Evolutionary conservation across 2,113 vertebrate species (phyloP).

Genomic region (Ophthalmolycus amberensis): DNA sequence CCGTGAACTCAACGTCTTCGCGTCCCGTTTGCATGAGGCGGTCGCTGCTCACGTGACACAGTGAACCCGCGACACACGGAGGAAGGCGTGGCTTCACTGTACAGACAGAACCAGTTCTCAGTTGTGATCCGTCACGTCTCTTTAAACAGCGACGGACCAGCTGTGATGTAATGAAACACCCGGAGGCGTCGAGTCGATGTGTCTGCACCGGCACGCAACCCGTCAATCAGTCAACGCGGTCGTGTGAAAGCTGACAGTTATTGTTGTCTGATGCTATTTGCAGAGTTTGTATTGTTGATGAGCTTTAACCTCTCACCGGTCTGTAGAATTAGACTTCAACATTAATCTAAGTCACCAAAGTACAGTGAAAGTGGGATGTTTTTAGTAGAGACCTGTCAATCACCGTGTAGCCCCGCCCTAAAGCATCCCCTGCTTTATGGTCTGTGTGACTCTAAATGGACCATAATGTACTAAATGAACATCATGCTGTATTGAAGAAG

Average conservation of each 20-base stretch:
- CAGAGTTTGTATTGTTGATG: neutral
- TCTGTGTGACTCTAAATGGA: too few relatives aligned
- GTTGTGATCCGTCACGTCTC: neutral
- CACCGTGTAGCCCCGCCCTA: too few relatives aligned
- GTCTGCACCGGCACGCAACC: conserved; percentile 53
- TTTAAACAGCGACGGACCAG: conserved; percentile 7
- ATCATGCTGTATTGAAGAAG: too few relatives aligned
- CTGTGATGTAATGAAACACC: neutral
- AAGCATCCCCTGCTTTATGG: too few relatives aligned
- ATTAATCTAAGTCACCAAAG: too few relatives aligned
- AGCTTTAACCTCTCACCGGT: too few relatives aligned
- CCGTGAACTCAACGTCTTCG: neutral
- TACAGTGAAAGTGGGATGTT: too few relatives aligned
- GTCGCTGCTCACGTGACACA: neutral
- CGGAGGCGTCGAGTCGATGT: conserved; percentile 13
- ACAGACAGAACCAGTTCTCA: conserved; percentile 22
- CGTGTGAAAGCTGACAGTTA: neutral
- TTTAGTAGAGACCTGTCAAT: too few relatives aligned
- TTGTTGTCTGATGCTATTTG: neutral
- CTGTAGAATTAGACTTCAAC: too few relatives aligned
- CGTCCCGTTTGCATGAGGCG: neutral
- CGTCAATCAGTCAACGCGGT: neutral
- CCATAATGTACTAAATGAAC: too few relatives aligned
- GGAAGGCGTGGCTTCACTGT: neutral
- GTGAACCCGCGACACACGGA: neutral